phyloP scores from a whole-genome alignment of 2,113 vertebrate species.

The Ochotona curzoniae region DNA sequence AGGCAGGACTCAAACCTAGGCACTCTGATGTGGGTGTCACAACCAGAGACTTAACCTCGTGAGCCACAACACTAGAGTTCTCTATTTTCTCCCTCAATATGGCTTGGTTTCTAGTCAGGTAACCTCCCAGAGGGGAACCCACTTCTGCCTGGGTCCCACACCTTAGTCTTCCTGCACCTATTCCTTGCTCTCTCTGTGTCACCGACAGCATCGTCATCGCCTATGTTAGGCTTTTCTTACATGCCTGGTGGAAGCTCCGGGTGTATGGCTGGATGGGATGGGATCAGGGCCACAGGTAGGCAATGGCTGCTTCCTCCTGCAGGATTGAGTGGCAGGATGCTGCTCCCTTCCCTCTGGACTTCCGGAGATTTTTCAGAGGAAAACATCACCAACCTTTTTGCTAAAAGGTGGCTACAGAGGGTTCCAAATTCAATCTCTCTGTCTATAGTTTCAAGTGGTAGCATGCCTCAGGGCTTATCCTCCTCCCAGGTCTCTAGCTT shows the following conservation, averaged over 20 bases:
- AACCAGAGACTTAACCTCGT: too few species aligned
- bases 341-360: neutral
- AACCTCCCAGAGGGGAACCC: neutral
- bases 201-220: neutral
- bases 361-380: neutral
- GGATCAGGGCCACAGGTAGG: neutral
- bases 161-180: neutral
- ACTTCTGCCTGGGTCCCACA: neutral
- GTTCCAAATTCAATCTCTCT: neutral
- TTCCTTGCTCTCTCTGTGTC: neutral
- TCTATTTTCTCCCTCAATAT: neutral
- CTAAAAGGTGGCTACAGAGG: too few species aligned
- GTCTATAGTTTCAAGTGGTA: neutral
- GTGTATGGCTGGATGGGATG: neutral
- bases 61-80: neutral
- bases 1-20: too few species aligned
- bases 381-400: neutral
- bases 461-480: neutral
- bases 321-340: neutral
- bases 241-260: neutral
- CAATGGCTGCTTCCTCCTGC: neutral
- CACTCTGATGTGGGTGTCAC: too few species aligned
- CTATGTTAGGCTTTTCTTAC: neutral
- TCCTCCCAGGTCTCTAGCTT: neutral
- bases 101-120: neutral